Evolutionary conservation across 2,888 invertebrate genomes (phyloP), one percentile per base, ranked within the genome.

Genomic region (Rhingia campestris): DNA sequence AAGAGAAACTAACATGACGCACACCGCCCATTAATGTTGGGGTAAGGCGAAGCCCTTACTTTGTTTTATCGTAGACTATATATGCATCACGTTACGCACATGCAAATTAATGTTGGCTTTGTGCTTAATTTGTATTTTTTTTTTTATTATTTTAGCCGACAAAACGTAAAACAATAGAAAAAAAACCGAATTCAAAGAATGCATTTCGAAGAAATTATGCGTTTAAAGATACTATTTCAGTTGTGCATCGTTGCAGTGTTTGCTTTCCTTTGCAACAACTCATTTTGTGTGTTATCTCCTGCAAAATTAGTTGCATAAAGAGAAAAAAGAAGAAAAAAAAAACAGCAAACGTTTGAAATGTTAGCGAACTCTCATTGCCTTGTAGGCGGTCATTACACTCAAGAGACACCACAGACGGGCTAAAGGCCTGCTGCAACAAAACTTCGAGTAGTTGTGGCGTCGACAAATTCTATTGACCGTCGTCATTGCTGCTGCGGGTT

Each of bases 391-490:
- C 85, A 85, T 81, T 76, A 81, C 59, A 66, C 85, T 80, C 61
- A 41, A 12, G 22, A 53, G 45, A 41, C 41, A 67, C 45, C n/a
- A 9, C 41, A 22, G 22, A n/a, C 37, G 10, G 51, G 61, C 58
- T 66, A 70, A 53, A 61, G 76, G 75, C 81, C 66, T 70, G 74
- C 80, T 56, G 43, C 58, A 70, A 61, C 22, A 22, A 22, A 22
- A 22, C 51, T 47, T 43, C 22, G 22, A 49, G 49, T 30, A 30
- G 30, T 30, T 9, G 43, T 63, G 66, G 32, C 53, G 72, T 63
- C 74, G 69, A 79, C 79, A 79, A 80, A 84, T 84, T 84, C 84
- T 84, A 84, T 84, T 84, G 84, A 84, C 84, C 84, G 84, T 70
- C 77, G 39, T 67, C 82, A 47, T 58, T 70, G 70, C 39, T 73